Conservation (phyloP, 2,113 vertebrate genomes). For the Hippocampus abdominalis region DNA sequence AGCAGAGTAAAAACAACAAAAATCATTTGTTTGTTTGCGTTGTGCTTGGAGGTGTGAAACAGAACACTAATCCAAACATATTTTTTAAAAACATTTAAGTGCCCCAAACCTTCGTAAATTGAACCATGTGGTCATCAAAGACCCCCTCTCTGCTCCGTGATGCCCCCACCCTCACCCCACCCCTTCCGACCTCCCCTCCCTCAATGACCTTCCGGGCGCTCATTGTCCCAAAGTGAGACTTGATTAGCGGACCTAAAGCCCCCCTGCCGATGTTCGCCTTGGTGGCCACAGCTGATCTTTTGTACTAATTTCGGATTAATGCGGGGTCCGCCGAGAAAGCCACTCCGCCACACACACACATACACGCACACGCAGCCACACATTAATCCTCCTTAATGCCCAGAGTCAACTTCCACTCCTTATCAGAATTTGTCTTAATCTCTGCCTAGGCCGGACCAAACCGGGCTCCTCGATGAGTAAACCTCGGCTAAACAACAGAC, state of each 20-base stretch:
- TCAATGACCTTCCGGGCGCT: conserved; percentile 74
- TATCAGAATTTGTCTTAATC: conserved; percentile 99
- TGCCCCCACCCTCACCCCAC: conserved; percentile 16
- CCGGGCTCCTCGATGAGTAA: conserved; percentile 84
- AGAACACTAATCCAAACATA: background rate
- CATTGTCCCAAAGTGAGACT: conserved; percentile 81
- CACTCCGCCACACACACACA: conserved; percentile 81
- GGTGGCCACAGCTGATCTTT: conserved; percentile 95
- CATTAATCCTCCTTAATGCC: conserved; percentile 99
- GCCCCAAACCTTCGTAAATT: conserved; percentile 50
- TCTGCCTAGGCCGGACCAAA: conserved; percentile 89
- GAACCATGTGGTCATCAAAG: conserved; percentile 61
- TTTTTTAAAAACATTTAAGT: background rate
- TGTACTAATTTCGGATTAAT: conserved; percentile 99
- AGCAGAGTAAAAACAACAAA: background rate
- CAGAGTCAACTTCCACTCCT: conserved; percentile 99
- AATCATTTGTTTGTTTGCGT: background rate
- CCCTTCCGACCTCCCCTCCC: conserved; percentile 44
- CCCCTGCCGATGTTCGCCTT: conserved; percentile 79
- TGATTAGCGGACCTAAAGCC: conserved; percentile 87
- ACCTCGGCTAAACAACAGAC: conserved; percentile 82
- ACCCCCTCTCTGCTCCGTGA: conserved; percentile 40
- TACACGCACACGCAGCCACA: conserved; percentile 82
- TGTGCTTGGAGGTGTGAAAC: background rate
- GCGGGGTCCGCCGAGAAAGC: conserved; percentile 85